phyloP scores from a whole-genome alignment of 2,113 vertebrate genomes.

The Psettodes erumei region DNA sequence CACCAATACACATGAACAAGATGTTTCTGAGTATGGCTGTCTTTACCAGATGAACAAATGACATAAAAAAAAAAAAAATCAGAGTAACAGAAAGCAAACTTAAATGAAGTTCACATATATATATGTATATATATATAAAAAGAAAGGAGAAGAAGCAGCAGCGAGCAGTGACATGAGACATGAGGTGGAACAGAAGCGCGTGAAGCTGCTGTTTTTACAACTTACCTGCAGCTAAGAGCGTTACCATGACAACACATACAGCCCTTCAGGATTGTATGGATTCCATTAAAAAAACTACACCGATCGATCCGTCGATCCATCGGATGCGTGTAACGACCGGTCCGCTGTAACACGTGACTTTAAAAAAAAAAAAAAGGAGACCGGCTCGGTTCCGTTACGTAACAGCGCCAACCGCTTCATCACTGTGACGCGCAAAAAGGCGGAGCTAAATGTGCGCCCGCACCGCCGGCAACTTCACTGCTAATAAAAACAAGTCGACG shows the following conservation, averaged over 20 bases:
- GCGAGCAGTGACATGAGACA: slow-evolving; percentile 38
- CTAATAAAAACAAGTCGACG: neutral
- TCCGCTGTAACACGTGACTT: no score
- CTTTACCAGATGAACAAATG: slow-evolving; percentile 58
- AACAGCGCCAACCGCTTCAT: neutral
- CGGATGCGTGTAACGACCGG: no score
- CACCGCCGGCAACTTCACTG: neutral
- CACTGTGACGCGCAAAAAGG: neutral
- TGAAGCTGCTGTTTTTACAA: slow-evolving; percentile 35
- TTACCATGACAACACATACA: slow-evolving; percentile 63
- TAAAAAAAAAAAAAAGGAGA: no score
- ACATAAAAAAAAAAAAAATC: slow-evolving; percentile 10
- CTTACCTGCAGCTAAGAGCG: slow-evolving; percentile 78
- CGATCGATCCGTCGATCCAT: no score
- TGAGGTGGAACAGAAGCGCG: slow-evolving; percentile 8
- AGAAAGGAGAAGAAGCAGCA: slow-evolving; percentile 22
- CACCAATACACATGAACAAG: slow-evolving; percentile 82
- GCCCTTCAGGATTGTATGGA: slow-evolving; percentile 71
- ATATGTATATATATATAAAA: neutral
- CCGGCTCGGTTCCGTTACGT: no score
- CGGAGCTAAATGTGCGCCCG: neutral
- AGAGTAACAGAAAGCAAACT: neutral
- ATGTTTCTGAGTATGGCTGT: slow-evolving; percentile 85
- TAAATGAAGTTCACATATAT: neutral
- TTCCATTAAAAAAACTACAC: neutral